phyloP scores from a whole-genome alignment of 2,797 vertebrate genomes.

The Babyrousa celebensis region DNA sequence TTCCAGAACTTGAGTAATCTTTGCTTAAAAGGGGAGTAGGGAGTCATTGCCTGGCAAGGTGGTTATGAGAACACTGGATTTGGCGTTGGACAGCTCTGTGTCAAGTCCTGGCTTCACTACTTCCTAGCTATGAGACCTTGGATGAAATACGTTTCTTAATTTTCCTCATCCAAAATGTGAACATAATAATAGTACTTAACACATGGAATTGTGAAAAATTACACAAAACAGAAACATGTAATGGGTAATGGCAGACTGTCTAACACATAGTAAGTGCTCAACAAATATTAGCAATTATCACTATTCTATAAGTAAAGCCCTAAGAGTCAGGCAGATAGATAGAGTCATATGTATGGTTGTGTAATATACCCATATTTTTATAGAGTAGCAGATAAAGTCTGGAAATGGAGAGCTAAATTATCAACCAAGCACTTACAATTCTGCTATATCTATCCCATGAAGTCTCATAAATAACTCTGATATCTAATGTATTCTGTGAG shows the following conservation, averaged over 20 bases:
- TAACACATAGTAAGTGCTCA: neutral
- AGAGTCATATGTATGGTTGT: neutral
- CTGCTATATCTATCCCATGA: neutral
- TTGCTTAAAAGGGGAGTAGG: neutral
- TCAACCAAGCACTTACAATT: neutral
- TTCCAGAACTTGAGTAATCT: conserved; percentile 23
- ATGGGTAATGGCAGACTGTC: neutral
- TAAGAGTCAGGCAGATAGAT: neutral
- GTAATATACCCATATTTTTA: neutral
- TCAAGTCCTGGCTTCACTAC: neutral
- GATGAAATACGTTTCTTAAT: conserved; percentile 25
- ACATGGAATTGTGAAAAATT: conserved; percentile 9
- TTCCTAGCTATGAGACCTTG: neutral
- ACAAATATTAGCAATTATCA: neutral
- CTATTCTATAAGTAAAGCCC: conserved; percentile 54
- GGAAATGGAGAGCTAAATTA: neutral
- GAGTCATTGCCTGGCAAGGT: neutral
- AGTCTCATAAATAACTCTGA: neutral
- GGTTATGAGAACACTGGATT: neutral
- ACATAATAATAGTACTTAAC: neutral
- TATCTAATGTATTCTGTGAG: neutral
- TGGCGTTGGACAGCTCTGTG: neutral
- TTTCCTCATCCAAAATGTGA: neutral
- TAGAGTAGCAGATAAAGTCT: neutral
- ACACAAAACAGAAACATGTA: neutral